Conservation (phyloP, 2,888 invertebrate genomes). For the Thumatha senex region DNA sequence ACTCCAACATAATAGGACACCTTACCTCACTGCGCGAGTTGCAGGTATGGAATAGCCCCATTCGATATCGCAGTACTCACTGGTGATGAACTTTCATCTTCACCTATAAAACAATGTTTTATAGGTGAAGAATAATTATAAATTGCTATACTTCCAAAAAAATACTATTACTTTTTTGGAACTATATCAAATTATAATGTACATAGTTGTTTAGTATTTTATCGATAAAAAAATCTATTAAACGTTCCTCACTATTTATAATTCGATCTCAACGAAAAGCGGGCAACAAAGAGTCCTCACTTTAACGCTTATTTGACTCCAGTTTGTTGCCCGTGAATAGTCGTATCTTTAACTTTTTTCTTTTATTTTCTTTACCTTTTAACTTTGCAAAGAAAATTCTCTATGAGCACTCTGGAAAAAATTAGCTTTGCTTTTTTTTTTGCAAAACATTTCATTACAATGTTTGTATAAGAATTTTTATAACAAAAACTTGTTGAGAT, state of each 20-base stretch:
- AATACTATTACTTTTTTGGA: too few relatives aligned
- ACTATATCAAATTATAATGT: too few relatives aligned
- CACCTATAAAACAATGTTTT: too few relatives aligned
- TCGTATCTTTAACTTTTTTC: conserved; percentile 26
- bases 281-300: conserved; percentile 27
- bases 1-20: too few relatives aligned
- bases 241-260: conserved; percentile 26
- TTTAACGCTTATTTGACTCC: conserved; percentile 29
- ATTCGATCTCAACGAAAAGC: conserved; percentile 31
- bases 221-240: conserved; percentile 6
- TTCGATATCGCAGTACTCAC: too few relatives aligned
- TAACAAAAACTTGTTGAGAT: not conserved
- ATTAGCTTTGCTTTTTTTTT: conserved; percentile 12
- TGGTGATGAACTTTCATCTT: too few relatives aligned
- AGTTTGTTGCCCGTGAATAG: conserved; percentile 21
- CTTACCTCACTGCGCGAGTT: too few relatives aligned
- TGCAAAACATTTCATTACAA: conserved; percentile 7
- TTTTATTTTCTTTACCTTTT: conserved; percentile 11
- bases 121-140: too few relatives aligned
- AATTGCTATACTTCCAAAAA: too few relatives aligned
- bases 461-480: not conserved
- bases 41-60: too few relatives aligned
- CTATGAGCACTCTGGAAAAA: conserved; percentile 24
- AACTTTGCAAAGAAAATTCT: conserved; percentile 23
- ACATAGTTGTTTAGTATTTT: not conserved